Evolutionary conservation across 2,797 vertebrate species (phyloP).

Genomic region (Syndactyla subalaris): DNA sequence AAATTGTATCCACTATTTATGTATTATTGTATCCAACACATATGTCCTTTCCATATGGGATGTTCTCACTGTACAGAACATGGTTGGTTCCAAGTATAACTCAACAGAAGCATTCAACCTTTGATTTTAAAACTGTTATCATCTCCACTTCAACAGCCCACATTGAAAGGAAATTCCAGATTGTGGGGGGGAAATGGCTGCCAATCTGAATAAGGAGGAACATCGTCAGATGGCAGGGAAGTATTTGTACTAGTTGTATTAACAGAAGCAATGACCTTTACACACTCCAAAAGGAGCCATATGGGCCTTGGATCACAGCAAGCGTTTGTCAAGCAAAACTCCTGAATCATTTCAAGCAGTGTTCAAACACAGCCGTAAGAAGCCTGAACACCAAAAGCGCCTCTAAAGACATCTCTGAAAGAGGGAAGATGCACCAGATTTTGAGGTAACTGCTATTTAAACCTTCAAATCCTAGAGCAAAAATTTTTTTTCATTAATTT

Average conservation of each 20-base stretch:
- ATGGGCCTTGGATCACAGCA: constrained; percentile 36
- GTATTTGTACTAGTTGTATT: constrained; percentile 44
- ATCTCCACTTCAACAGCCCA: constrained; percentile 53
- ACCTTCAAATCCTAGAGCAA: not conserved
- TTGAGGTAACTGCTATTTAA: constrained; percentile 4
- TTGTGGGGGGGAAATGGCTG: constrained; percentile 27
- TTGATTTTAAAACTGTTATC: constrained; percentile 61
- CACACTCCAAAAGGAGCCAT: constrained; percentile 60
- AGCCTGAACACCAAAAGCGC: not conserved
- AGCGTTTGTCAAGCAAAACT: constrained; percentile 5
- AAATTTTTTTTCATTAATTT: not conserved
- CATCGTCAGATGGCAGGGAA: constrained; percentile 36
- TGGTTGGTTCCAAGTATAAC: constrained; percentile 44
- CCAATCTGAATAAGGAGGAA: constrained; percentile 25
- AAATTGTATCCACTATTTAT: constrained; percentile 50
- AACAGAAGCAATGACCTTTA: constrained; percentile 74
- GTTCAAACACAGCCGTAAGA: constrained; percentile 3
- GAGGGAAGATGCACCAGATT: not conserved
- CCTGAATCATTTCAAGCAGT: constrained; percentile 1
- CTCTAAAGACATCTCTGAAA: not conserved
- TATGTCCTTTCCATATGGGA: constrained; percentile 63
- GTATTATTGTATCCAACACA: constrained; percentile 50
- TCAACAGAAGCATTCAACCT: constrained; percentile 54
- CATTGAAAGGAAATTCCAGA: constrained; percentile 55
- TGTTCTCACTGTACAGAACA: constrained; percentile 53